Conservation (phyloP, 2,888 invertebrate species). For the Rhodophaea formosa region DNA sequence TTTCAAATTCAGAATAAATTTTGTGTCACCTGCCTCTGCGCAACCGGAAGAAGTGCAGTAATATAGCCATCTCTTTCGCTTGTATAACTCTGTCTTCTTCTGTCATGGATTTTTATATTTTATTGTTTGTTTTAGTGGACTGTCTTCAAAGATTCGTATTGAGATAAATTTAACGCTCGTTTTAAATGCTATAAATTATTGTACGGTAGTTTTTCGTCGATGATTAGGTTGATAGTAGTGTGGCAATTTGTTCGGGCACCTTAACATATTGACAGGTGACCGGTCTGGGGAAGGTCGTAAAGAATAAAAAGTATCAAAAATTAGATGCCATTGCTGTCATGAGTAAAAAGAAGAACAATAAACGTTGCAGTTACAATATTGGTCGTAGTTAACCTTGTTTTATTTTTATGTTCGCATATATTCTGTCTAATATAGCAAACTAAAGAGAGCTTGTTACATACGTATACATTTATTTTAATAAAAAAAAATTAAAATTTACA, state of each 20-base stretch:
- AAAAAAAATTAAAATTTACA: too few relatives aligned
- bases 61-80: conserved; percentile 34
- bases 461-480: too few relatives aligned
- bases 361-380: too few relatives aligned
- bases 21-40: conserved; percentile 77
- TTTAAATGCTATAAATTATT: conserved; percentile 76
- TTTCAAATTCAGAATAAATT: conserved; percentile 81
- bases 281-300: conserved; percentile 20
- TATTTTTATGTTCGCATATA: too few relatives aligned
- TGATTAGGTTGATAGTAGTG: conserved; percentile 57
- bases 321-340: too few relatives aligned
- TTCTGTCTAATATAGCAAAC: too few relatives aligned
- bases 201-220: conserved; percentile 59
- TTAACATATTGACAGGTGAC: conserved; percentile 75
- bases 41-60: conserved; percentile 72
- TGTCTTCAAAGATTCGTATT: conserved; percentile 63
- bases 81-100: conserved; percentile 47
- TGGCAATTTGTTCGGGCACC: conserved; percentile 64
- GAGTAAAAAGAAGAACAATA: too few relatives aligned
- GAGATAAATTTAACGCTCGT: conserved; percentile 73
- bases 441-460: too few relatives aligned
- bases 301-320: not conserved
- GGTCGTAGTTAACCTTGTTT: too few relatives aligned
- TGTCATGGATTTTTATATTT: conserved; percentile 44
- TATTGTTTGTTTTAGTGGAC: conserved; percentile 67